Evolutionary conservation across 2,888 invertebrate genomes (phyloP).

Genomic region (Allophyes oxyacanthae): DNA sequence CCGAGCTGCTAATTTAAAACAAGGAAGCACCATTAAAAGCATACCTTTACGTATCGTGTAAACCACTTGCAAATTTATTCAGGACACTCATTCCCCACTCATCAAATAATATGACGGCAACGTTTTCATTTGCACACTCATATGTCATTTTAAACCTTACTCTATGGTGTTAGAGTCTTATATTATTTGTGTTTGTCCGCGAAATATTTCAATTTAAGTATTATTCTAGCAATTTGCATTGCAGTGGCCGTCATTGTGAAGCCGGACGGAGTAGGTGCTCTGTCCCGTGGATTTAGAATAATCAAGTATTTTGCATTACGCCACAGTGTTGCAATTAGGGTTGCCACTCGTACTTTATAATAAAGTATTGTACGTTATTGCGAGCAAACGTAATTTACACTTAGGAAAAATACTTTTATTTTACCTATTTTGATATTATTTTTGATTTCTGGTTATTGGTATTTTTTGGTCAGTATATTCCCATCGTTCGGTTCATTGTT

Average conservation of each 20-base stretch:
- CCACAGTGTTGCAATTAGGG: slow-evolving; percentile 31
- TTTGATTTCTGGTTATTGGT: too few species aligned
- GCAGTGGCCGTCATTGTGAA: slow-evolving; percentile 69
- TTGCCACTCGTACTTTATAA: too few species aligned
- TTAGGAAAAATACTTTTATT: too few species aligned
- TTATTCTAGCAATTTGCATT: slow-evolving; percentile 79
- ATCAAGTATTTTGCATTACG: slow-evolving; percentile 62
- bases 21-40: slow-evolving; percentile 77
- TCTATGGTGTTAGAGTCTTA: slow-evolving; percentile 52
- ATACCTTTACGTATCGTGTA: slow-evolving; percentile 77
- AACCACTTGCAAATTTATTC: slow-evolving; percentile 85
- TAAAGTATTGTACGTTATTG: too few species aligned
- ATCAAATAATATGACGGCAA: slow-evolving; percentile 76
- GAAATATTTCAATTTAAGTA: slow-evolving; percentile 78
- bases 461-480: too few species aligned
- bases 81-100: slow-evolving; percentile 79
- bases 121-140: slow-evolving; percentile 61
- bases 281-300: slow-evolving; percentile 60
- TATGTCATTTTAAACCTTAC: slow-evolving; percentile 56
- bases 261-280: slow-evolving; percentile 52
- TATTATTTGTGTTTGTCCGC: slow-evolving; percentile 40
- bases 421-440: too few species aligned
- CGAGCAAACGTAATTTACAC: too few species aligned
- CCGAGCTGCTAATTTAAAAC: slow-evolving; percentile 72
- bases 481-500: too few species aligned